These are phyloP conservation scores for Fragum sueziense DNA, from an alignment of 2,888 invertebrate genomes.

Conservation along the genomic window DNA sequence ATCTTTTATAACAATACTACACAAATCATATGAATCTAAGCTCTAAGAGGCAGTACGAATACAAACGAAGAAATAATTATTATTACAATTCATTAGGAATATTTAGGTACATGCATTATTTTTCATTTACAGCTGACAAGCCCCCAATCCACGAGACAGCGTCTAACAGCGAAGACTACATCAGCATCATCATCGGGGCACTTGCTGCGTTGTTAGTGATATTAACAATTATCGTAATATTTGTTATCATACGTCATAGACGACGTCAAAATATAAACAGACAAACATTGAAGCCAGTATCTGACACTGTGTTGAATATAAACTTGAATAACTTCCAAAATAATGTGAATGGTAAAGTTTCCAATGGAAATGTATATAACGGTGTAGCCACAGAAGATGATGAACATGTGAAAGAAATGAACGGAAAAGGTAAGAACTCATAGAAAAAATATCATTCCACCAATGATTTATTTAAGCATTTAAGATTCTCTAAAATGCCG, in stretches of 20 bases:
- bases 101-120: background rate
- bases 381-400: constrained; percentile 82
- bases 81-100: background rate
- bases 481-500: no score
- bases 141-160: constrained; percentile 48
- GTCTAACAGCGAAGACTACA: constrained; percentile 72
- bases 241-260: constrained; percentile 85
- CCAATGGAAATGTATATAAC: constrained; percentile 83
- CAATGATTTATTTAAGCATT: no score
- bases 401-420: constrained; percentile 75
- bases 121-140: background rate
- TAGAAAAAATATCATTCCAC: no score
- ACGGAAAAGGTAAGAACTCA: constrained; percentile 62
- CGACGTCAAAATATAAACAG: constrained; percentile 75
- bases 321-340: constrained; percentile 86
- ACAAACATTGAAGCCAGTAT: constrained; percentile 73
- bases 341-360: constrained; percentile 77
- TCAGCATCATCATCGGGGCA: constrained; percentile 81
- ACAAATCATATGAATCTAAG: no score
- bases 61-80: no score
- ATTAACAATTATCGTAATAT: constrained; percentile 88
- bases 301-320: constrained; percentile 84
- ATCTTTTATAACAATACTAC: no score
- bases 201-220: constrained; percentile 87
- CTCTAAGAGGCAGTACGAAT: no score